phyloP scores from a whole-genome alignment of 2,888 invertebrate species.

The Orthosia cruda region DNA sequence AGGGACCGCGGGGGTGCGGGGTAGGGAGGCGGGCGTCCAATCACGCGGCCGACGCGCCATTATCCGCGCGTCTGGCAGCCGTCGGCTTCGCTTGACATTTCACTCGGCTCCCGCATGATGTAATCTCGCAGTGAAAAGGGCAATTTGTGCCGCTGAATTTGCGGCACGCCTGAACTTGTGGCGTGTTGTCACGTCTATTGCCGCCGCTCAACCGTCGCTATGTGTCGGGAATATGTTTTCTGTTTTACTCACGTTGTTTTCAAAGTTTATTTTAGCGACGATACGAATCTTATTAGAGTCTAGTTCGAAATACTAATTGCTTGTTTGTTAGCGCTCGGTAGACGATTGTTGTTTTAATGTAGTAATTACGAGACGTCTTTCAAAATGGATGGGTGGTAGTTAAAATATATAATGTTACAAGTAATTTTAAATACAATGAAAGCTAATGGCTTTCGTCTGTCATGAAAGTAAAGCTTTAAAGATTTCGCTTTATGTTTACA shows the following conservation, averaged over 20 bases:
- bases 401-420: constrained; percentile 25
- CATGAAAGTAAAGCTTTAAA: background rate
- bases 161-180: constrained; percentile 90
- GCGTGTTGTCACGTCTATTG: constrained; percentile 89
- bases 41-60: constrained; percentile 92
- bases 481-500: constrained; percentile 8
- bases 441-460: constrained; percentile 44
- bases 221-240: constrained; percentile 72
- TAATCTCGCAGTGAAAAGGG: constrained; percentile 92
- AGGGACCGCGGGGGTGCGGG: constrained; percentile 84
- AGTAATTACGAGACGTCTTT: constrained; percentile 52
- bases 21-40: constrained; percentile 86
- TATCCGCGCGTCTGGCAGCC: constrained; percentile 92
- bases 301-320: constrained; percentile 58
- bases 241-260: constrained; percentile 61
- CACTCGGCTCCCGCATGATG: constrained; percentile 92
- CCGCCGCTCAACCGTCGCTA: constrained; percentile 64
- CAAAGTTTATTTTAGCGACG: constrained; percentile 64
- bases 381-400: constrained; percentile 26
- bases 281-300: constrained; percentile 71
- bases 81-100: constrained; percentile 92
- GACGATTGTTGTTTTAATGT: constrained; percentile 47
- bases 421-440: constrained; percentile 26
- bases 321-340: constrained; percentile 46
- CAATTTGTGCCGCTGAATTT: constrained; percentile 92